Conservation (phyloP, 1,140 invertebrate species). For the Eumaeus atala region DNA sequence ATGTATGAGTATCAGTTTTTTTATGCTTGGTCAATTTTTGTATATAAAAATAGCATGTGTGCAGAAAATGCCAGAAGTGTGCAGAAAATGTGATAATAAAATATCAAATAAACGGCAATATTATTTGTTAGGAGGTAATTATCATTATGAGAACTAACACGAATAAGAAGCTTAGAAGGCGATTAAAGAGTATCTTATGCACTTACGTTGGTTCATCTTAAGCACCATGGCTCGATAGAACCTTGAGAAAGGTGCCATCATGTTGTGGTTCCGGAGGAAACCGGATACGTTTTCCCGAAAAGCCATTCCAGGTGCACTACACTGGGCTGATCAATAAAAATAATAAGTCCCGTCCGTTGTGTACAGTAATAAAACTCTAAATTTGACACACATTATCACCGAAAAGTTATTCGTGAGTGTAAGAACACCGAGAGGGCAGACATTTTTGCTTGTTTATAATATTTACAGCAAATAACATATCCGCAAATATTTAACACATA, state of each 20-base stretch:
- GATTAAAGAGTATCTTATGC: too few species aligned
- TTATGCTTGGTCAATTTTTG: too few species aligned
- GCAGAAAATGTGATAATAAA: too few species aligned
- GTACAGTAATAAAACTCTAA: constrained; percentile 53
- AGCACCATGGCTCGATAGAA: constrained; percentile 67
- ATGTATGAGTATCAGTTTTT: too few species aligned
- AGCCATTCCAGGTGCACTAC: constrained; percentile 37
- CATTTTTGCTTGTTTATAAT: constrained; percentile 18
- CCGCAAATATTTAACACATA: constrained; percentile 11
- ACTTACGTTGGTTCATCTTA: constrained; percentile 68
- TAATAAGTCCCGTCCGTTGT: constrained; percentile 35
- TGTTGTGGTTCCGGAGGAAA: constrained; percentile 48
- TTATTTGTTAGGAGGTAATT: too few species aligned
- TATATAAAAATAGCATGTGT: too few species aligned
- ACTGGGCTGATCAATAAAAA: constrained; percentile 18
- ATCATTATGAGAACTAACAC: too few species aligned
- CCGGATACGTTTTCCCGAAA: constrained; percentile 40
- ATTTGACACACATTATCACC: constrained; percentile 72
- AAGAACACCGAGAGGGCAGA: constrained; percentile 21
- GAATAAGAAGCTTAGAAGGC: too few species aligned
- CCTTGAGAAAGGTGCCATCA: constrained; percentile 61
- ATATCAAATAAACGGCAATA: too few species aligned
- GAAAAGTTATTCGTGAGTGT: constrained; percentile 29
- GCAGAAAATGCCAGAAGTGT: too few species aligned
- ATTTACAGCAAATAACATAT: too few species aligned